phyloP scores from a whole-genome alignment of 1,140 invertebrate genomes.

The Drosophila littoralis region DNA sequence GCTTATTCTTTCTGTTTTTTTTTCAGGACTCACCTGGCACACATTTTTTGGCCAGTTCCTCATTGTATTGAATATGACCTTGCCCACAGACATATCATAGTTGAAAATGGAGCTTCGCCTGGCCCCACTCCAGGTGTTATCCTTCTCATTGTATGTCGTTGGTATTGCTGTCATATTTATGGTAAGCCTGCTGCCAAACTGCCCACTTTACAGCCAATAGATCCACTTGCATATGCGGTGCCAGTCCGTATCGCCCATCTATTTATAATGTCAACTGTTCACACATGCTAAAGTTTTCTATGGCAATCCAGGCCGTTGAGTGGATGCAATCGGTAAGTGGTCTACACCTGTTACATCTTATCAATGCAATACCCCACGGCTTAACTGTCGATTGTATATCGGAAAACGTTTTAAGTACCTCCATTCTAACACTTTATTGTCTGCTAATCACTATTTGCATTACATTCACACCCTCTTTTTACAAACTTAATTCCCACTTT shows the following conservation, averaged over 20 bases:
- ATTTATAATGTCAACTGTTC: slow-evolving; percentile 55
- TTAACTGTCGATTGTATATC: slow-evolving; percentile 16
- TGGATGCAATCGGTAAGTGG: slow-evolving; percentile 53
- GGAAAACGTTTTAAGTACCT: slow-evolving; percentile 7
- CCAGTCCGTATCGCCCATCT: slow-evolving; percentile 2
- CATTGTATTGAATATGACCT: slow-evolving; percentile 62
- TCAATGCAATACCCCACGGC: slow-evolving; percentile 22
- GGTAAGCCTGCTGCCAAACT: slow-evolving; percentile 2
- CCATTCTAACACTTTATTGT: background rate
- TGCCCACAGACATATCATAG: slow-evolving; percentile 63
- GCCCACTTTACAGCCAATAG: background rate
- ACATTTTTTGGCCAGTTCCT: slow-evolving; percentile 68
- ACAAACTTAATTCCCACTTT: background rate
- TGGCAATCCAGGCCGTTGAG: slow-evolving; percentile 50
- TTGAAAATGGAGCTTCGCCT: slow-evolving; percentile 60
- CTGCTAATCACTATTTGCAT: slow-evolving; percentile 1
- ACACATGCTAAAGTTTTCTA: slow-evolving; percentile 16
- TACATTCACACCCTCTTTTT: background rate
- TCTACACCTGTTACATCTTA: slow-evolving; percentile 61
- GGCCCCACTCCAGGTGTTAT: slow-evolving; percentile 70
- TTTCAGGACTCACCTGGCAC: slow-evolving; percentile 52
- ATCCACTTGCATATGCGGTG: slow-evolving; percentile 23
- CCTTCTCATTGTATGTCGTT: slow-evolving; percentile 64
- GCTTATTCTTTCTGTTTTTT: background rate
- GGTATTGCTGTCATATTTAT: slow-evolving; percentile 75